Base-by-base conservation (phyloP, 92 coral and sea anemone species). In the Phymanthus crucifer region DNA sequence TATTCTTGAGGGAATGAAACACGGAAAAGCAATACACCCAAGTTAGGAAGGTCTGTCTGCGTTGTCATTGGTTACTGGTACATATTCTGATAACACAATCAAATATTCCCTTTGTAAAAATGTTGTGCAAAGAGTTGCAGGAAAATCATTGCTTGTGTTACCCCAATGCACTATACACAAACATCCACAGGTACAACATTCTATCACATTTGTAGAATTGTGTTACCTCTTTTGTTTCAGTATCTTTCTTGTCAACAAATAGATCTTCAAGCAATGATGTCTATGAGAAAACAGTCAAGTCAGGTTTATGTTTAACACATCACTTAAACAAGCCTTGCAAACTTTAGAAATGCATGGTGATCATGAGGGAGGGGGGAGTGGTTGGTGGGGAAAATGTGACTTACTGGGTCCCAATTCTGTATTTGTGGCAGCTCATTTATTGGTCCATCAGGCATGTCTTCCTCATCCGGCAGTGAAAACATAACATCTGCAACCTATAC, bases 361-460 rank as follows among this genome's bases (percentile, higher is more conserved):
- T 6, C 45, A 0, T 0, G 7, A 38, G 45, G 45, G 45, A 38
- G 45, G 45, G 10, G 18, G 14, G 48, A 43, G 48, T 0, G 48
- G 48, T 43, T 8, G 48, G 48, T 14, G 18, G 10, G 48, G 18
- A 0, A 2, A 17, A 17, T 1, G 18, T 43, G 48, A 85, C 93
- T 89, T 72, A 94, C 98, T 65, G 98, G 98, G 72, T 94, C 93
- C 98, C 98, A 94, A 83, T 90, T 74, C 56, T 80, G 97, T n/a
- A 89, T 64, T n/a, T 80, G 58, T 34, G 80, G 78, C 40, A 83
- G 88, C 47, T 91, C 97, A 14, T 36, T 73, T 11, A 84, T 69
- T 4, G 84, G 47, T 9, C 87, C 93, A 77, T 91, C 97, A 71
- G 83, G 70, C 43, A 82, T 88, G 73, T 91, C 95, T 52, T 34